Base-by-base conservation (phyloP, 64 coral and sea anemone genomes). In the Porites australiensis region DNA sequence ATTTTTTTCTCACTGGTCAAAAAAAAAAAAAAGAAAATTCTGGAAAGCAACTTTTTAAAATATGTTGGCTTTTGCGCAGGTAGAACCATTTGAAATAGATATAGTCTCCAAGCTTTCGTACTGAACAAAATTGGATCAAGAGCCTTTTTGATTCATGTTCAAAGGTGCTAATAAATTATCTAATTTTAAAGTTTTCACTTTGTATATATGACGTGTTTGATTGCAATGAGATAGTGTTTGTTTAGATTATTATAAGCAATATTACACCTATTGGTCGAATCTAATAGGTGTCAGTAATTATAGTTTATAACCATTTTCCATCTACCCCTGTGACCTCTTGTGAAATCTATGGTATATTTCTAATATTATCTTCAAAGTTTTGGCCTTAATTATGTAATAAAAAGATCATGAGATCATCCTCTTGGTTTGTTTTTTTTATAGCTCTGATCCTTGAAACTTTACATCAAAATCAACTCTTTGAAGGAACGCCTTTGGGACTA, bases 331-430 rank as follows among this genome's bases (percentile, higher is more conserved):
- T 64, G 27, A 64, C 46, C 58, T 65, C 58, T 64, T 64, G 58
- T 64, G 58, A 82, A 82, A 64, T 80, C 16, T 43, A 64, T 64
- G 79, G 58, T 65, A 82, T 82, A 82, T 82, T 82, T 82, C 58
- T 82, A 82, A 61, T 43, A 73, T 64, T 82, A 8, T 64, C 37
- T 46, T 82, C n/a, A 58, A 82, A 37, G 48, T 82, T 82, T 82
- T 82, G 59, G 79, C 58, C 79, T 79, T 65, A 82, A 64, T 82
- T 82, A 65, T 82, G 60, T 82, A 82, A 82, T 82, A 82, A 82
- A 79, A 82, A 64, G 79, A 82, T 82, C 79, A 82, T 19, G 37
- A 44, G 16, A 50, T 82, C 27, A 19, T 82, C 18, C 8, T 58
- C 16, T 43, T 44, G 3, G 13, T 46, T 18, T 64, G 51, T 5